These are phyloP conservation scores for Cephalopachus bancanus DNA, from an alignment of 2,797 vertebrate genomes.

Conservation along the genomic window DNA sequence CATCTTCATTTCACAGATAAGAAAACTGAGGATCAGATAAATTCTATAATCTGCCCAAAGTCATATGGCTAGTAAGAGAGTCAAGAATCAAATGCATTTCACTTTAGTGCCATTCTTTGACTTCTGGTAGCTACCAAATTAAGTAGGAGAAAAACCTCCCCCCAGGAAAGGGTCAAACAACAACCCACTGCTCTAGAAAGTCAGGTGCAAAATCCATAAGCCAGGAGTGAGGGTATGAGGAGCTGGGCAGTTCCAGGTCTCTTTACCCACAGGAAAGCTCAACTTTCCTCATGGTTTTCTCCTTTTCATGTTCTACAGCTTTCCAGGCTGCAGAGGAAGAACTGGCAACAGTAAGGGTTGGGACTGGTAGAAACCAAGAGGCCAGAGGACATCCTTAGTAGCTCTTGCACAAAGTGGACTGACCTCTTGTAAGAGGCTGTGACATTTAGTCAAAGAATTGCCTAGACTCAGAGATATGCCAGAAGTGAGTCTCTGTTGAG, in stretches of 20 bases:
- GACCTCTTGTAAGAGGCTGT: conserved; percentile 13
- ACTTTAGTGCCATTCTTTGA: conserved; percentile 30
- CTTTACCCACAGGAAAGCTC: not conserved
- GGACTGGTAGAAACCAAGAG: not conserved
- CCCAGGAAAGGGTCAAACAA: not conserved
- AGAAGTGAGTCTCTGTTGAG: not conserved
- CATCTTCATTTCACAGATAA: conserved; percentile 55
- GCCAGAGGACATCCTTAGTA: not conserved
- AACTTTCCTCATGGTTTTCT: not conserved
- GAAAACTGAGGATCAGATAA: conserved; percentile 8
- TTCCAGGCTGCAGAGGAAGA: not conserved
- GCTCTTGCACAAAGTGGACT: not conserved
- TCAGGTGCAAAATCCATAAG: not conserved
- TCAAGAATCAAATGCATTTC: conserved; percentile 44
- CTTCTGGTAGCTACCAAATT: conserved; percentile 16
- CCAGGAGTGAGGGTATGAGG: not conserved
- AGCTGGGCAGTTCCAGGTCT: not conserved
- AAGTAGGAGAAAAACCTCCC: not conserved
- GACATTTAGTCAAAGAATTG: conserved; percentile 38
- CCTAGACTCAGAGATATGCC: not conserved
- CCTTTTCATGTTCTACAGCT: not conserved
- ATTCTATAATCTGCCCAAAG: conserved; percentile 39
- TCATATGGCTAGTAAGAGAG: conserved; percentile 25
- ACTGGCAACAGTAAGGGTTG: not conserved
- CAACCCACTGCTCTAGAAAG: not conserved